These are phyloP conservation scores for Apodemus speciosus DNA, from an alignment of 2,113 vertebrate genomes.

Conservation along the genomic window DNA sequence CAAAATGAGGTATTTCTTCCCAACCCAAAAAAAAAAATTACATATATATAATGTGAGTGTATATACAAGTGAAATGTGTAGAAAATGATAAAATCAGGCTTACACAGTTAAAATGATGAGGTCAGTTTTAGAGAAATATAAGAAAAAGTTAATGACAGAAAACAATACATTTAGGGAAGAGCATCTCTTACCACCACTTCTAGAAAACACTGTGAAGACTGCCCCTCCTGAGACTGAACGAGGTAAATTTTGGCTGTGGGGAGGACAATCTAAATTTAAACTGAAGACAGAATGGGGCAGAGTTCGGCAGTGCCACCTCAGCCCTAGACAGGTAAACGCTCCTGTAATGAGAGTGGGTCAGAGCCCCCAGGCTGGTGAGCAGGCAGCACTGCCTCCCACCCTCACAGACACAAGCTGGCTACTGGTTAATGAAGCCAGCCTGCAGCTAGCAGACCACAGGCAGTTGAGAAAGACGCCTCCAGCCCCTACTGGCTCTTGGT, in stretches of 20 bases:
- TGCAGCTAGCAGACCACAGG: not conserved
- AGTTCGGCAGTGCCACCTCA: constrained; percentile 8
- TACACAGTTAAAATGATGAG: constrained; percentile 79
- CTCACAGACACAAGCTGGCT: not conserved
- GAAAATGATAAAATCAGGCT: constrained; percentile 78
- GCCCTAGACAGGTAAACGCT: constrained; percentile 61
- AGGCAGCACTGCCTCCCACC: not conserved
- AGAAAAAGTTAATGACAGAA: constrained; percentile 79
- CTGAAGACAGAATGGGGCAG: constrained; percentile 73
- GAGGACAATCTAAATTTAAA: constrained; percentile 77
- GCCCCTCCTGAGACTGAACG: constrained; percentile 76
- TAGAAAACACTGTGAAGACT: constrained; percentile 80
- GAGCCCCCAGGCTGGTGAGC: not conserved
- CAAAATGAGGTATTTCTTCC: constrained; percentile 88
- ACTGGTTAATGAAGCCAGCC: constrained; percentile 60
- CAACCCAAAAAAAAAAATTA: constrained; percentile 63
- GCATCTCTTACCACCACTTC: constrained; percentile 54
- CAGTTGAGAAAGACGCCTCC: not conserved
- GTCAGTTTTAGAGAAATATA: constrained; percentile 82
- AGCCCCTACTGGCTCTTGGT: accelerated
- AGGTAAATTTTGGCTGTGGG: constrained; percentile 65
- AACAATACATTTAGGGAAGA: constrained; percentile 75
- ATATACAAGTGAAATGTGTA: constrained; percentile 47
- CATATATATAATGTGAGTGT: constrained; percentile 50
- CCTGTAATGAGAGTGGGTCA: constrained; percentile 60